Evolutionary conservation across 2,888 invertebrate genomes (phyloP).

Genomic region (Stenodera caucasica): DNA sequence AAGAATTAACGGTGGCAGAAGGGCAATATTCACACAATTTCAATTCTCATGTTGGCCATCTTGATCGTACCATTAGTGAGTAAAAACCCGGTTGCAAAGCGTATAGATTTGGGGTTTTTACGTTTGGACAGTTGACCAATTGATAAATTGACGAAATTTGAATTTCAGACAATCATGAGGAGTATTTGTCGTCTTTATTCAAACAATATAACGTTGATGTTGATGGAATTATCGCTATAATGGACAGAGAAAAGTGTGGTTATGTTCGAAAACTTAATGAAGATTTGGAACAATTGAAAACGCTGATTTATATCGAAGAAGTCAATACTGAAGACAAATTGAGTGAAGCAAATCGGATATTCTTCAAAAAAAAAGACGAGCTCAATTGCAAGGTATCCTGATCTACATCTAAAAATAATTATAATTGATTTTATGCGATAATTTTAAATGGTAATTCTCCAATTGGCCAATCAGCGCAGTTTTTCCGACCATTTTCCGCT

Average conservation of each 20-base stretch:
- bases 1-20: conserved; percentile 70
- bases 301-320: conserved; percentile 52
- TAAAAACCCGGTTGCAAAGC: conserved; percentile 14
- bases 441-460: conserved; percentile 53
- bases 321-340: conserved; percentile 25
- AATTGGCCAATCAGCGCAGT: conserved; percentile 76
- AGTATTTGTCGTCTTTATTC: conserved; percentile 56
- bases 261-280: conserved; percentile 53
- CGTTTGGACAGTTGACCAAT: too few relatives aligned
- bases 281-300: conserved; percentile 53
- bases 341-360: conserved; percentile 32
- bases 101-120: too few relatives aligned
- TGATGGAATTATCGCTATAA: conserved; percentile 58
- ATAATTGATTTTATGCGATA: too few relatives aligned
- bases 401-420: too few relatives aligned
- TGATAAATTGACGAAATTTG: conserved; percentile 23
- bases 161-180: conserved; percentile 58
- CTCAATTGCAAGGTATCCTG: conserved; percentile 54
- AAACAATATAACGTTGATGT: conserved; percentile 58
- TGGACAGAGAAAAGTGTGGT: conserved; percentile 60
- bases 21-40: conserved; percentile 73
- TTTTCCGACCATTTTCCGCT: conserved; percentile 70
- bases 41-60: conserved; percentile 71
- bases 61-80: conserved; percentile 70
- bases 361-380: conserved; percentile 55